Conservation (phyloP, 2,797 vertebrate genomes). For the Graptemys geographica region DNA sequence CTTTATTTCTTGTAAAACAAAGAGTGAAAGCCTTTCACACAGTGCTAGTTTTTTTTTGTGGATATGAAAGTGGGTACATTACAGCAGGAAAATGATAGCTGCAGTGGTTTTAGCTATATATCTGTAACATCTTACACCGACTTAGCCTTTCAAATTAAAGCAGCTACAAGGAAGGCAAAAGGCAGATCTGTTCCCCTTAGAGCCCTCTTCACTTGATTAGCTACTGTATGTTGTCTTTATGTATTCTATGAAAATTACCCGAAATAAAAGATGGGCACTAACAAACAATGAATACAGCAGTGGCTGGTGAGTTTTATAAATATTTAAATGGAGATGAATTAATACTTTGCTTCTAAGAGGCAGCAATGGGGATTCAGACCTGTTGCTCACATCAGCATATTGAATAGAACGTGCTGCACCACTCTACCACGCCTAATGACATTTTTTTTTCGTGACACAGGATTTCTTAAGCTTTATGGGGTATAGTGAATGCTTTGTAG, state of each 20-base stretch:
- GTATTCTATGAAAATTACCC: neutral
- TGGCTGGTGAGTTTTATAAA: neutral
- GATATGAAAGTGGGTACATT: neutral
- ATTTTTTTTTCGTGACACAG: accelerated
- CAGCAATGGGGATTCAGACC: neutral
- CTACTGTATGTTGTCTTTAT: neutral
- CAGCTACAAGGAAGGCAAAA: neutral
- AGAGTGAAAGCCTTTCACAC: neutral
- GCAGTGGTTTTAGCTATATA: neutral
- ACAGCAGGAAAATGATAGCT: neutral
- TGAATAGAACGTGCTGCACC: neutral
- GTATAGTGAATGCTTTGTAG: neutral
- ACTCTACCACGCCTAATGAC: neutral
- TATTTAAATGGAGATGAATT: neutral
- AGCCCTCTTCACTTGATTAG: neutral
- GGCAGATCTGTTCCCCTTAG: neutral
- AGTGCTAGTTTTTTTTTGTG: neutral
- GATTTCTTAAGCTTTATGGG: neutral
- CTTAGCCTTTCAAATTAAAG: neutral
- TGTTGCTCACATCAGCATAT: neutral
- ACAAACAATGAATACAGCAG: neutral
- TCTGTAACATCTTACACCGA: neutral
- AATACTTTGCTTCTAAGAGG: neutral
- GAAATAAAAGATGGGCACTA: neutral
- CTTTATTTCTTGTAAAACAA: neutral